Base-by-base conservation (phyloP, 2,888 invertebrate species). In the Drosophila borealis region DNA sequence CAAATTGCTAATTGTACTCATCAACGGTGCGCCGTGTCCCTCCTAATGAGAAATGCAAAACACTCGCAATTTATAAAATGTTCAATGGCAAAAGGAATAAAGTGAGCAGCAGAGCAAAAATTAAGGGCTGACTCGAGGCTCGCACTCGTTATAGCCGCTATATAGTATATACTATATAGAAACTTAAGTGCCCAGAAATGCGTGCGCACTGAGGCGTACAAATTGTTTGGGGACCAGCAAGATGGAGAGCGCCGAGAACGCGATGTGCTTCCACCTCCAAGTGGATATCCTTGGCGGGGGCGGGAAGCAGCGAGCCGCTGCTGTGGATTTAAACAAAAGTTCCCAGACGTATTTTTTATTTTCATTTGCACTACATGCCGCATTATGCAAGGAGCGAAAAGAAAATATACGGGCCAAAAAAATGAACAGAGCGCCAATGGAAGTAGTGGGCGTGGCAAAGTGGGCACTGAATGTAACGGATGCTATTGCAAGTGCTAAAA, bases 1-100 rank as follows among this genome's bases (percentile, higher is more conserved):
- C 88, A 85, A 85, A 85, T 85, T 85, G 86, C 86, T 88, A 85
- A 88, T 85, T 85, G 88, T 81, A 72, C 83, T 88, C 88, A 84
- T 84, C 83, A 85, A 69, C 69, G 77, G 56, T 70, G 62, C 46
- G 39, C 41, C 45, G 29, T 36, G 46, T 37, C 46, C 42, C 51
- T 65, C 45, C 64, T 88, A 88, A 85, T 82, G 80, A 85, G 86
- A 85, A 85, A 85, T 85, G 85, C 86, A 88, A 85, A 85, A 85
- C 81, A 88, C 79, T 83, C 78, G 69, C 81, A 78, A 81, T 85
- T 85, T 88, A 79, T 70, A 79, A 76, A 84, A 88, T 79, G 87
- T 87, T 84, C 83, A 83, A 87, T 83, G 81, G 56, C 56, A 69
- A 60, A 66, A 66, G 54, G 61, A 70, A 75, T 63, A 76, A 81